Evolutionary conservation across 2,888 invertebrate species (phyloP), one percentile per base, ranked within the genome.

Genomic region (Arge pagana): DNA sequence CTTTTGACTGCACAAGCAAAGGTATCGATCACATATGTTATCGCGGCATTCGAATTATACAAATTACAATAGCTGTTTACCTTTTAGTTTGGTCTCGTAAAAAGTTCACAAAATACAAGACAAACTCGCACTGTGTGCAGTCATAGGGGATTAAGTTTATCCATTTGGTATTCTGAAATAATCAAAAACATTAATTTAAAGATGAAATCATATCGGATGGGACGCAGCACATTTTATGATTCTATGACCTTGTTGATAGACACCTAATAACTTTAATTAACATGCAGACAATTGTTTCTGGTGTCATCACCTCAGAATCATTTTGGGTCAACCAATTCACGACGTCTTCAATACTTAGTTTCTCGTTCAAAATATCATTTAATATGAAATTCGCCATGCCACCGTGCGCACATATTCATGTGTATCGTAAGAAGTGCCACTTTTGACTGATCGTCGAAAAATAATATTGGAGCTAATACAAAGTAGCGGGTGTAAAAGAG

Each of bases 31-130:
- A 42, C 35, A n/a, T 52, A 18, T 49, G 13, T 40, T n/a, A 19
- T 24, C 33, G n/a, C 26, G 48, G 23, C 13, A 16, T 18, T 7
- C 26, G 11, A 36, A 53, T 8, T 33, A n/a, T 40, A 15, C 40
- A n/a, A 33, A 40, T 35, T 5, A 8, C 42, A 19, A 26, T 39
- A 18, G 36, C 18, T n/a, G 33, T 36, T 53, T 60, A 69, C 68
- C 68, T 60, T 54, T 54, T 56, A 40, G 66, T 64, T 50, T 68
- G 65, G 43, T 62, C 59, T 35, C 61, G 54, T 11, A 70, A 52
- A 52, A 62, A 63, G 58, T 65, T 59, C 39, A 68, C 56, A 58
- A 68, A 68, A 52, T 62, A 64, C 1, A 56, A 53, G 18, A 64
- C 53, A 51, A 68, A 70, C 30, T 66, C 68, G 5, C 58, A 57